Base-by-base conservation (phyloP, 2,888 invertebrate species). In the Hemistola chrysoprasaria region DNA sequence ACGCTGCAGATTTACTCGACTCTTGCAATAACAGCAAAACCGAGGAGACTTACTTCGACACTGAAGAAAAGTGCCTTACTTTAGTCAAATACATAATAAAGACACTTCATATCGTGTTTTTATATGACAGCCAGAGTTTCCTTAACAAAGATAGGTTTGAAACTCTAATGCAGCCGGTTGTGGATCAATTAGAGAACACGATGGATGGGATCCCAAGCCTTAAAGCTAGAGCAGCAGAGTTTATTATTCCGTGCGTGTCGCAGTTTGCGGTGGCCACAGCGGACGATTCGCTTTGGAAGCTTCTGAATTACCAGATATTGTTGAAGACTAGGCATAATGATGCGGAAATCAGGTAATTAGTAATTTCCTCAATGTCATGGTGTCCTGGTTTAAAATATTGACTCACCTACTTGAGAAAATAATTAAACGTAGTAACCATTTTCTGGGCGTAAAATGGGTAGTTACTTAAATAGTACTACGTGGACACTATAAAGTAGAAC, bases 271-370 rank as follows among this genome's bases (percentile, higher is more conserved):
- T 94, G 6, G 94, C 95, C 0, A 93, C 93, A 1, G 94, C 93
- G 1, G 97, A 97, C 65, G 97, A 98, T 71, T 92, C 95, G 0
- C 78, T 96, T 16, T 97, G 97, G 95, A 97, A 97, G 69, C 92
- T 95, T 57, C 83, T 98, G 47, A 97, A 97, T 71, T 97, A 97
- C 75, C 96, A 97, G 72, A 92, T 97, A 50, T 80, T 98, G 37
- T 87, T 97, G 51, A 98, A 98, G 85, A 95, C 97, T 0, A 91
- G 97, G 46, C 93, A 95, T 61, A 90, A 92, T 53, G 92, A 92
- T 45, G 90, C 95, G 0, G 91, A 93, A 69, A 94, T 97, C 50
- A 89, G 91, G 89, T 90, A 42, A 40, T 61, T 60, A 6, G 21
- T 21, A 26, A 29, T 10, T 16, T 11, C 6, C 11, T 31, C 27